phyloP scores from a whole-genome alignment of 2,888 invertebrate genomes.

The Phyllotreta striolata region DNA sequence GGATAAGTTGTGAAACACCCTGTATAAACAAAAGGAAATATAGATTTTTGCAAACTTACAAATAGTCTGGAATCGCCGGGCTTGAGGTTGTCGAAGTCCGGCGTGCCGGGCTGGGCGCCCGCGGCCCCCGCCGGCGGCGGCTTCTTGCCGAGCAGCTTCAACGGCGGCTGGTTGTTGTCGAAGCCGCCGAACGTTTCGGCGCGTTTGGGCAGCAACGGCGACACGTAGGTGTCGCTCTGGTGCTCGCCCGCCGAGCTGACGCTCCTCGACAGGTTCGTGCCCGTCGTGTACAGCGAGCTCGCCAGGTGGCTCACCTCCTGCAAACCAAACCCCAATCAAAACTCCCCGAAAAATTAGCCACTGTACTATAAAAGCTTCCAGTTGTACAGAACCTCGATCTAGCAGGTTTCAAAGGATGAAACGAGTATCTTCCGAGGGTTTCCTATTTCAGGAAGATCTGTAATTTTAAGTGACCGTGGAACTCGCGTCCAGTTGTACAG shows the following conservation, averaged over 20 bases:
- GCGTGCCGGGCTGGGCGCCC: slow-evolving; percentile 49
- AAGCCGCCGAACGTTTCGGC: slow-evolving; percentile 98
- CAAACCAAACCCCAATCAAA: slow-evolving; percentile 1
- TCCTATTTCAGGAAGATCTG: too few species aligned
- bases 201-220: slow-evolving; percentile 86
- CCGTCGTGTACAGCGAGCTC: slow-evolving; percentile 75
- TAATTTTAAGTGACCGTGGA: not conserved
- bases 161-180: slow-evolving; percentile 67
- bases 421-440: too few species aligned
- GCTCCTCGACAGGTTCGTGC: slow-evolving; percentile 85
- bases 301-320: slow-evolving; percentile 80
- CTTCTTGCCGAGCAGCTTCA: slow-evolving; percentile 55
- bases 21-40: too few species aligned
- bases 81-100: slow-evolving; percentile 59
- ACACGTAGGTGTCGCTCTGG: slow-evolving; percentile 84
- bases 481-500: too few species aligned
- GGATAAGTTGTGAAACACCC: too few species aligned
- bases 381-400: too few species aligned
- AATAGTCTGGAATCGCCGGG: slow-evolving; percentile 60
- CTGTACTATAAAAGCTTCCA: too few species aligned
- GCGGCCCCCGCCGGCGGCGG: too few species aligned
- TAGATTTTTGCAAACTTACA: slow-evolving; percentile 55
- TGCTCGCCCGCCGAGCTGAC: slow-evolving; percentile 94
- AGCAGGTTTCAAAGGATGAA: too few species aligned
- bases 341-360: too few species aligned